phyloP scores from a whole-genome alignment of 1,140 invertebrate genomes.

The Bombus pascuorum region DNA sequence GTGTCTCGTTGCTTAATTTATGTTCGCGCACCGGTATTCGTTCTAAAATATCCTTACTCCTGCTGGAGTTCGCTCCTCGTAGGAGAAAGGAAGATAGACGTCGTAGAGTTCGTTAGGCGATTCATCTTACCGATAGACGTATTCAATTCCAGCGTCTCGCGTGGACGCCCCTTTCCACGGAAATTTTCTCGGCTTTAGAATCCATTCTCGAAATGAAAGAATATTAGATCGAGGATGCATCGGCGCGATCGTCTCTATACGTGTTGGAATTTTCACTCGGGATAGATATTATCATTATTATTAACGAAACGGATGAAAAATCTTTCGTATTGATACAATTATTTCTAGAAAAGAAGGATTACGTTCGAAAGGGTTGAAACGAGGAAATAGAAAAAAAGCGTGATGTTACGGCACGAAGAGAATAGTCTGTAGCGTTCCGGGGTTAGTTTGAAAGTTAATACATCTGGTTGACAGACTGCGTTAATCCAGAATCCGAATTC shows the following conservation, averaged over 20 bases:
- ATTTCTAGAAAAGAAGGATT: background rate
- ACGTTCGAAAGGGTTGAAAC: background rate
- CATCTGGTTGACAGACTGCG: background rate
- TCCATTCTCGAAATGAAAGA: conserved; percentile 6
- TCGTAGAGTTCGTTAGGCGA: conserved; percentile 53
- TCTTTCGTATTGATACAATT: too few species aligned
- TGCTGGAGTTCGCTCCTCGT: background rate
- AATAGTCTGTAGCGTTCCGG: background rate
- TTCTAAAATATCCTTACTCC: conserved; percentile 38
- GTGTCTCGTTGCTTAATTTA: conserved; percentile 58
- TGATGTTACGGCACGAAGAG: background rate
- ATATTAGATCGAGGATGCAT: background rate
- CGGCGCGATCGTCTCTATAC: too few species aligned
- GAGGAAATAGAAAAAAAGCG: background rate
- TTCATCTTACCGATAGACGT: conserved; percentile 56
- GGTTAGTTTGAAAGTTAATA: background rate
- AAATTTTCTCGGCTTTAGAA: conserved; percentile 6
- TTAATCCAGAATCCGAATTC: conserved; percentile 36
- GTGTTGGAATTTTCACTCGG: too few species aligned
- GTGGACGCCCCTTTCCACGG: conserved; percentile 48
- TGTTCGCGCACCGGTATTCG: conserved; percentile 47
- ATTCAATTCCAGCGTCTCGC: conserved; percentile 48
- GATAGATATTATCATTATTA: too few species aligned
- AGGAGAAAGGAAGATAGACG: background rate
- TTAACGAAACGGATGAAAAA: too few species aligned